These are phyloP conservation scores for Aphelocoma coerulescens DNA, from an alignment of 2,113 vertebrate species.

Conservation along the genomic window DNA sequence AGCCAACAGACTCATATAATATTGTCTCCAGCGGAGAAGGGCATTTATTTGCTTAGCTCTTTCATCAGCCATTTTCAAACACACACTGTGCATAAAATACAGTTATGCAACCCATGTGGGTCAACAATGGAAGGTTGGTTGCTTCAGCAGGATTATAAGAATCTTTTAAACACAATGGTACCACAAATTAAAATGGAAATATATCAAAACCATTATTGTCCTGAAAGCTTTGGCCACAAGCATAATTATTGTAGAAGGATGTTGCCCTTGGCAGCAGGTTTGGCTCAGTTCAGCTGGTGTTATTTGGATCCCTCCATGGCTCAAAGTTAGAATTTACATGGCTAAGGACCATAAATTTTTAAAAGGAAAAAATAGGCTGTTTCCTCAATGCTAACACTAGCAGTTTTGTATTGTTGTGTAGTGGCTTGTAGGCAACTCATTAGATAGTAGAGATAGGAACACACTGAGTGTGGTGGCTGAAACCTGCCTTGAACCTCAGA, in stretches of 20 bases:
- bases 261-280: conserved; percentile 38
- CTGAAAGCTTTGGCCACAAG: conserved; percentile 57
- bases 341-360: conserved; percentile 41
- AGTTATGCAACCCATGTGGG: conserved; percentile 35
- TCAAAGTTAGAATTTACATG: conserved; percentile 30
- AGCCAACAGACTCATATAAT: not conserved
- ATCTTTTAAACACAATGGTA: conserved; percentile 45
- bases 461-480: not conserved
- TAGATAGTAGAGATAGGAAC: not conserved
- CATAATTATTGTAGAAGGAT: conserved; percentile 44
- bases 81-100: conserved; percentile 30
- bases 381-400: conserved; percentile 43
- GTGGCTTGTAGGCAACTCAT: not conserved
- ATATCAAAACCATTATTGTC: conserved; percentile 54
- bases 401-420: conserved; percentile 26
- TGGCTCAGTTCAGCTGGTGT: conserved; percentile 20
- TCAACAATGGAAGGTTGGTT: conserved; percentile 40
- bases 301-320: conserved; percentile 39
- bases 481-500: not conserved
- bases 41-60: conserved; percentile 19
- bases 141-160: conserved; percentile 46
- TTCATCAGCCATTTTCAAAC: conserved; percentile 6
- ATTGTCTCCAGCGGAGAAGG: conserved; percentile 9
- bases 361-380: not conserved
- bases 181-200: conserved; percentile 60